Conservation (phyloP, 2,888 invertebrate genomes). For the Hedychridium roseum region DNA sequence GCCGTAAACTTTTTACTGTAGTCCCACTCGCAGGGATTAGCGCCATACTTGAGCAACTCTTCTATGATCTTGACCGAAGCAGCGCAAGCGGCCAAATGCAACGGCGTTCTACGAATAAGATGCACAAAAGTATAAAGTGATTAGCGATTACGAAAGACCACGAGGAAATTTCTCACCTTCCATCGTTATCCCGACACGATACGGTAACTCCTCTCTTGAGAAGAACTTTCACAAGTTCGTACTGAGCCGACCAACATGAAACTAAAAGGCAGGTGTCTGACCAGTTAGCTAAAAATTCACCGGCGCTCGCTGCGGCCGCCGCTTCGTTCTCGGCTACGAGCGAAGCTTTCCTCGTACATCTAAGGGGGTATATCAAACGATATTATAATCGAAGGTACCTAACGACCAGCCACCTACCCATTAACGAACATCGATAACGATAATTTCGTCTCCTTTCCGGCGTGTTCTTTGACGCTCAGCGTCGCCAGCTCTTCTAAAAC, state of each 20-base stretch:
- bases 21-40: conserved; percentile 79
- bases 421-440: conserved; percentile 33
- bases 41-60: conserved; percentile 74
- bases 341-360: conserved; percentile 43
- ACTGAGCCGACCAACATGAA: conserved; percentile 71
- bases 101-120: conserved; percentile 66
- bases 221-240: conserved; percentile 66
- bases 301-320: conserved; percentile 53
- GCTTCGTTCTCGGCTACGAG: conserved; percentile 45
- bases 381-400: neutral
- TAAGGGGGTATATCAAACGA: conserved; percentile 16
- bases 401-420: conserved; percentile 26
- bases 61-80: conserved; percentile 77
- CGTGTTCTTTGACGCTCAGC: conserved; percentile 20
- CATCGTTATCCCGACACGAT: conserved; percentile 72
- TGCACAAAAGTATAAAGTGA: too few relatives aligned
- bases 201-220: conserved; percentile 70
- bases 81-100: conserved; percentile 83
- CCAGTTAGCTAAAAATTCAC: conserved; percentile 63
- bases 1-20: conserved; percentile 75
- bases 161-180: conserved; percentile 67
- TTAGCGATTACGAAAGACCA: conserved; percentile 10
- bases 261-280: conserved; percentile 69
- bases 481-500: conserved; percentile 38
- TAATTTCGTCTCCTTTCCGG: conserved; percentile 22